Conservation (phyloP, 2,888 invertebrate genomes). For the Baronia brevicornis region DNA sequence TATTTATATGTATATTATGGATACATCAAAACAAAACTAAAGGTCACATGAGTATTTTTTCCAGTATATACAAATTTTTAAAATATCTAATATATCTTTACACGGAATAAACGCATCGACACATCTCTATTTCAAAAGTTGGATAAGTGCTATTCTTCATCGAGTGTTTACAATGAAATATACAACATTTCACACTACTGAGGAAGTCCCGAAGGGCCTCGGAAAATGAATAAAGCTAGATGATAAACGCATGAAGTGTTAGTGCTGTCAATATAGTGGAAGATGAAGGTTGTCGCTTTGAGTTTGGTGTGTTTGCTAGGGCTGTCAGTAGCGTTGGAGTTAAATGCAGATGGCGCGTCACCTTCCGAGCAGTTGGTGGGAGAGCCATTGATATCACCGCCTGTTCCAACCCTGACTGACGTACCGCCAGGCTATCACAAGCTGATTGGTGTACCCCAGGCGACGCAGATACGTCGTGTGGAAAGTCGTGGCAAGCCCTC, state of each 20-base stretch:
- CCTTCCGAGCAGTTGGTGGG: constrained; percentile 7
- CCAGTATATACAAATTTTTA: too few species aligned
- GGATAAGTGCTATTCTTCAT: background rate
- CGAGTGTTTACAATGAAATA: constrained; percentile 67
- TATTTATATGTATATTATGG: too few species aligned
- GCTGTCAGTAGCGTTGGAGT: background rate
- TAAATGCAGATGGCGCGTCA: constrained; percentile 10
- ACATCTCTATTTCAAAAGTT: background rate
- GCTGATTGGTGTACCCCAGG: constrained; percentile 57
- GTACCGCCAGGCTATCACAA: constrained; percentile 7
- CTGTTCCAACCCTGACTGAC: background rate
- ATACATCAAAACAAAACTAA: too few species aligned
- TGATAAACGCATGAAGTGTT: background rate
- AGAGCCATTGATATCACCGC: background rate
- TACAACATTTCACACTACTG: constrained; percentile 8
- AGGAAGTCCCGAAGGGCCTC: constrained; percentile 9
- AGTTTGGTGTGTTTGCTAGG: constrained; percentile 1
- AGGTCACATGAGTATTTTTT: too few species aligned
- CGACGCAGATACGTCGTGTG: constrained; percentile 77
- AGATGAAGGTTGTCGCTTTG: constrained; percentile 1
- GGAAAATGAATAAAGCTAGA: background rate
- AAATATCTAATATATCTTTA: background rate
- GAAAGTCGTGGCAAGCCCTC: constrained; percentile 10
- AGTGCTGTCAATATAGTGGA: background rate
- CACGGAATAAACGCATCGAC: background rate